Evolutionary conservation across 2,113 vertebrate species (phyloP), one percentile per base, ranked within the genome.

Genomic region (Meriones unguiculatus): DNA sequence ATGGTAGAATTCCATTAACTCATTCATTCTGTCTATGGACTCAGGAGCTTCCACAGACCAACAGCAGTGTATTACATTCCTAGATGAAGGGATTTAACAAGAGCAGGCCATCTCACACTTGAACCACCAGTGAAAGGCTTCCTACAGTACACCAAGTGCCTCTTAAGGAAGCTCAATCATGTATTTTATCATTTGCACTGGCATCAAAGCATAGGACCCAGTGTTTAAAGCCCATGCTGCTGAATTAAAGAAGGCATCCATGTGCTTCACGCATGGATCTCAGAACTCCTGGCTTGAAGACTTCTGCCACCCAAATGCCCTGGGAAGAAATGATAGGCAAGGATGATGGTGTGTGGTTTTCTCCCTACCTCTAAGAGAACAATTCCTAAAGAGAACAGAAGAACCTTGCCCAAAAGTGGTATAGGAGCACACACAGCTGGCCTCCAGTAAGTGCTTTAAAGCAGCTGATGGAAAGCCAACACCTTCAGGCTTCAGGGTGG

Each of bases 361-460:
- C 77, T 50, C 69, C 59, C 8, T 17, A n/a, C 46, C 73, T 69
- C 30, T 28, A 22, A 41, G 62, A 85, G 25, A 62, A 64, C 88
- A 65, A n/a, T 41, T 65, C 76, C 38, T 20, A 64, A 54, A 82
- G 69, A 6, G 57, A 52, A 35, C 38, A 86, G 86, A 46, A 70
- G 38, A 65, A 10, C 46, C 46, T 18, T n/a, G 80, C 64, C 92
- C 32, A 15, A 70, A 38, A 59, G 10, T 0, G 62, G 32, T 25
- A 32, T 0, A 90, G 82, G 82, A 88, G 95, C 78, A 28, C 24
- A 28, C 11, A 67, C 65, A 46, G 46, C 46, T 46, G 46, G 46
- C 46, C 65, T 67, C 65, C 28, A 28, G 25, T 28, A 91, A 96
- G 96, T 75, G 96, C 91, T 30, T 90, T 87, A 77, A 94, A 65